Evolutionary conservation across 2,888 invertebrate genomes (phyloP), one percentile per base, ranked within the genome.

Genomic region (Hypomecis atomaria): DNA sequence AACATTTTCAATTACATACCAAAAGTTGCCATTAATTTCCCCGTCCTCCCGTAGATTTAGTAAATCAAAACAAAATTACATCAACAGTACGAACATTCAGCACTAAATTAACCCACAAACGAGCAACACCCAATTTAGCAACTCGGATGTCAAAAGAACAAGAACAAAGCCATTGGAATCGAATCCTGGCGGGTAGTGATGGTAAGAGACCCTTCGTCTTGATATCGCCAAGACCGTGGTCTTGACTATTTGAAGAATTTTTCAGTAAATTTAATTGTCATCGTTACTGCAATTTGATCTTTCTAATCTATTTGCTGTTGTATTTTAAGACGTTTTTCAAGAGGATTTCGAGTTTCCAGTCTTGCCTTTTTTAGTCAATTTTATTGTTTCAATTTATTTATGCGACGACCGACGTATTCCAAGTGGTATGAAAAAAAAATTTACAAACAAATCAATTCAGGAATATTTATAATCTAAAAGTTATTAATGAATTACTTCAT

Each of bases 111-210:
- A 71, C 74, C 71, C 72, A 71, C 75, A 74, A 74, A 71, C 73
- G 73, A 74, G 74, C 70, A 72, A 76, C 74, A 66, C 71, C 69
- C 71, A 76, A 76, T 80, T 78, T 77, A 78, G 71, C 71, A 66
- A 73, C 74, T 75, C 60, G 70, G 70, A 60, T 70, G 67, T 72
- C 70, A 70, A 66, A 71, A 74, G 67, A 70, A 71, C 58, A 68
- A 75, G 74, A 78, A 77, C 77, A 78, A 80, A 75, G 78, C 69
- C 67, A 54, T 38, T 59, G 73, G 68, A 78, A 78, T 80, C 74
- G 74, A 75, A 75, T 72, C 74, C 70, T 47, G 67, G 54, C 70
- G 67, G 66, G 5, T 71, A 72, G 71, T 49, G 71, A 63, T 68
- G 71, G 54, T 70, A 62, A 43, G 43, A 44, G 1, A 6, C 10